Conservation (phyloP, 2,113 vertebrate species). For the Rattus rattus region DNA sequence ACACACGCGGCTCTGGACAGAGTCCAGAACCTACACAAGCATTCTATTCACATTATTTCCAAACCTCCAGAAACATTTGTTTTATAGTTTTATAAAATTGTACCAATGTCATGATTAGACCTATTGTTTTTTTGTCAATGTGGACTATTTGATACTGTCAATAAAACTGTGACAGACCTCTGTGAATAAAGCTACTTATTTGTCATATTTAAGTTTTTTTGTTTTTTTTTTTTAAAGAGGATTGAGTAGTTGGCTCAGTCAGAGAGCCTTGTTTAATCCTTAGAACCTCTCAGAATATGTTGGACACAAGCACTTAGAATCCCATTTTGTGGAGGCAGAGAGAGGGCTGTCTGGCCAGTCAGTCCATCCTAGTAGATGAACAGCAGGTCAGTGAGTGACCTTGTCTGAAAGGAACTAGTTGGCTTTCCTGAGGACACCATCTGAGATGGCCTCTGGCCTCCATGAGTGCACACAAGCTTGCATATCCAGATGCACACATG, state of each 20-base stretch:
- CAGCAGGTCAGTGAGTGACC: background rate
- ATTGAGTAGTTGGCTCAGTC: background rate
- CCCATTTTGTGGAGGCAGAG: background rate
- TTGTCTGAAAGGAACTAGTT: background rate
- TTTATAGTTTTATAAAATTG: constrained; percentile 52
- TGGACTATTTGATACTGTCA: constrained; percentile 38
- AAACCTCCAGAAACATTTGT: constrained; percentile 36
- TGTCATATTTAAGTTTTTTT: constrained; percentile 17
- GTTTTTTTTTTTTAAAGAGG: background rate
- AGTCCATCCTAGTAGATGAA: background rate
- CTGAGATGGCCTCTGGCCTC: background rate
- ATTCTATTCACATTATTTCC: constrained; percentile 13
- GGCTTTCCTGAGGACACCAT: background rate
- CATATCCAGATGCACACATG: background rate
- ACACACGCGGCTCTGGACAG: constrained; percentile 9
- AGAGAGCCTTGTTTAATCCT: background rate
- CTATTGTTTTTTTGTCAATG: background rate
- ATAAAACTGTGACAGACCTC: background rate
- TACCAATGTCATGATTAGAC: constrained; percentile 14
- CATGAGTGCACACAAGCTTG: background rate
- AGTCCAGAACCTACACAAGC: constrained; percentile 47
- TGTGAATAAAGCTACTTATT: constrained; percentile 44
- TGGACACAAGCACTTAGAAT: background rate
- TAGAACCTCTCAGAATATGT: background rate
- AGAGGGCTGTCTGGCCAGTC: background rate